phyloP scores from a whole-genome alignment of 2,888 invertebrate species.

The Icerya purchasi region DNA sequence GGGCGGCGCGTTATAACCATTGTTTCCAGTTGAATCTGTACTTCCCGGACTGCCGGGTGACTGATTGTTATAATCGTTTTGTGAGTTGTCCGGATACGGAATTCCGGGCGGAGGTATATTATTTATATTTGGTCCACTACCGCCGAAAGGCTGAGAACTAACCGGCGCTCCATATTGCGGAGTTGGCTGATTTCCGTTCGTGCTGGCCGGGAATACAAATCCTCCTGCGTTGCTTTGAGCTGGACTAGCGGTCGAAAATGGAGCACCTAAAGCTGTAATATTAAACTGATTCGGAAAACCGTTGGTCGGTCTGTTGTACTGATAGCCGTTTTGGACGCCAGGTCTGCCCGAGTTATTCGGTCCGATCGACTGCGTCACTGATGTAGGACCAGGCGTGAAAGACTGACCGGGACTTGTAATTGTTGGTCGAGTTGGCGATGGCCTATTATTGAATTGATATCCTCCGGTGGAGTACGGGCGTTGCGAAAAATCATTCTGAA shows the following conservation, averaged over 20 bases:
- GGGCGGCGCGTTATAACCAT: too few species aligned
- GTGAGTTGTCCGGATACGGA: neutral
- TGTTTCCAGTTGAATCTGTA: neutral
- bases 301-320: constrained; percentile 5
- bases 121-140: too few species aligned
- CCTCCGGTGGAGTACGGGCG: neutral
- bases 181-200: neutral
- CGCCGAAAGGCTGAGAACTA: too few species aligned
- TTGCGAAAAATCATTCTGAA: neutral
- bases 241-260: constrained; percentile 2
- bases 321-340: constrained; percentile 7
- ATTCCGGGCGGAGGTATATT: too few species aligned
- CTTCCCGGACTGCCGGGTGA: neutral
- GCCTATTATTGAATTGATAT: neutral
- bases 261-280: neutral
- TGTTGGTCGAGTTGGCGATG: neutral
- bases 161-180: neutral
- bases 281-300: constrained; percentile 6
- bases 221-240: neutral
- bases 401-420: neutral
- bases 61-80: neutral
- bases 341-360: neutral
- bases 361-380: neutral
- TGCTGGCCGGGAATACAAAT: neutral
- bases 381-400: neutral